These are phyloP conservation scores for Gerris lacustris DNA, from an alignment of 2,888 invertebrate genomes.

Conservation along the genomic window DNA sequence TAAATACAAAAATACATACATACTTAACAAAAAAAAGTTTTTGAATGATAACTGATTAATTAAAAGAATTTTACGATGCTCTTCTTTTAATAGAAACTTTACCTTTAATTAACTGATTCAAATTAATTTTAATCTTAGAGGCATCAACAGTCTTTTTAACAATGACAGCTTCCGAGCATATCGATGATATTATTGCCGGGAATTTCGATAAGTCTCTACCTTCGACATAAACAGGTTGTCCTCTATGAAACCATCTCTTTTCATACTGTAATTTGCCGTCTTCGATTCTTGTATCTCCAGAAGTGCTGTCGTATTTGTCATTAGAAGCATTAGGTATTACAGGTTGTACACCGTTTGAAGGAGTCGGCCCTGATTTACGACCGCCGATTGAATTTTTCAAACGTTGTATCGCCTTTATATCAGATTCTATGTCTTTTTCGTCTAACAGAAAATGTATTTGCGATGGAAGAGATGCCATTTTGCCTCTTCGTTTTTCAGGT, in stretches of 20 bases:
- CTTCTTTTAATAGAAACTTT: slow-evolving; percentile 78
- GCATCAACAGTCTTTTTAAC: slow-evolving; percentile 70
- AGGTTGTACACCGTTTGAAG: slow-evolving; percentile 21
- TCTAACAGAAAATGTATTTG: slow-evolving; percentile 75
- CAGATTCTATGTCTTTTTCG: slow-evolving; percentile 77
- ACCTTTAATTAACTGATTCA: slow-evolving; percentile 72
- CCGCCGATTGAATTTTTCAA: slow-evolving; percentile 39
- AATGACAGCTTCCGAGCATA: slow-evolving; percentile 84
- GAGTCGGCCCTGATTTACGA: slow-evolving; percentile 36
- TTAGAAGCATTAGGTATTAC: slow-evolving; percentile 20
- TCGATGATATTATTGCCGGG: slow-evolving; percentile 79
- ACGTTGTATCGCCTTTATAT: slow-evolving; percentile 65
- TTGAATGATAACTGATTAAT: no score
- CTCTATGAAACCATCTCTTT: slow-evolving; percentile 87
- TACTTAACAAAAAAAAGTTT: no score
- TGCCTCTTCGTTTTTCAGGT: slow-evolving; percentile 73
- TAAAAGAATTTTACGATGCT: slow-evolving; percentile 47
- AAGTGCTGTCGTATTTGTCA: background rate
- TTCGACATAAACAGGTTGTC: slow-evolving; percentile 83
- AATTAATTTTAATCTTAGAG: slow-evolving; percentile 69
- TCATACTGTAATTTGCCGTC: slow-evolving; percentile 90
- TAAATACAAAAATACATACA: no score
- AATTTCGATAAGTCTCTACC: slow-evolving; percentile 74
- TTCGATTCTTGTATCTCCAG: slow-evolving; percentile 70
- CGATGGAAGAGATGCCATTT: slow-evolving; percentile 53